Percentiles rank a stretch among this genome's conserved stretches.
Evolutionary conservation across 2,113 vertebrate genomes (phyloP).

Genomic region (Tragulus kanchil): DNA sequence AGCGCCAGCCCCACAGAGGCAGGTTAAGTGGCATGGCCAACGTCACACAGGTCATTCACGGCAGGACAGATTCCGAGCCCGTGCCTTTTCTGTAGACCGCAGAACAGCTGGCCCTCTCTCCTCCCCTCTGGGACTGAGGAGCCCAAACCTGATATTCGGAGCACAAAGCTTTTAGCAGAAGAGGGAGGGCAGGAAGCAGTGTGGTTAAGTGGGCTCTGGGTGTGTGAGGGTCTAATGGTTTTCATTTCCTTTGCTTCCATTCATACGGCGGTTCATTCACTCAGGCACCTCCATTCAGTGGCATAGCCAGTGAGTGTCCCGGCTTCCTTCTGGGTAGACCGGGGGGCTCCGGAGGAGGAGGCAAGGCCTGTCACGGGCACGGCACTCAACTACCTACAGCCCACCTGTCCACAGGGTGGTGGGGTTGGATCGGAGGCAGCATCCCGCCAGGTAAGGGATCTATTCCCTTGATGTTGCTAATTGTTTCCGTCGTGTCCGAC

Average conservation of each 20-base stretch:
- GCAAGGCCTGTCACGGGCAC: background rate
- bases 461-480: background rate
- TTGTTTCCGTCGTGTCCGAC: background rate
- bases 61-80: conserved; percentile 31
- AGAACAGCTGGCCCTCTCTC: background rate
- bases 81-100: conserved; percentile 56
- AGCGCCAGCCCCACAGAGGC: background rate
- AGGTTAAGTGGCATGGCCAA: conserved; percentile 47
- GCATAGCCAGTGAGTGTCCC: background rate
- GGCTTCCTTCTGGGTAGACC: background rate
- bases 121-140: background rate
- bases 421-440: background rate
- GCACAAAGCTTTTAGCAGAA: conserved; percentile 75
- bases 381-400: background rate
- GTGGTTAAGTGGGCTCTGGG: conserved; percentile 71
- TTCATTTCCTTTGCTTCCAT: conserved; percentile 75
- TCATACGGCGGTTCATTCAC: conserved; percentile 65
- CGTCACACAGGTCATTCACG: conserved; percentile 59
- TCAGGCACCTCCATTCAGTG: conserved; percentile 65
- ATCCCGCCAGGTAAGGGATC: background rate
- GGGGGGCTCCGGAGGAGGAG: background rate
- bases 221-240: conserved; percentile 66
- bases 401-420: background rate
- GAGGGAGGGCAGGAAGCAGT: conserved; percentile 69
- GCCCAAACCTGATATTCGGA: conserved; percentile 52